phyloP scores from a whole-genome alignment of 2,888 invertebrate species.

The Timema cristinae region DNA sequence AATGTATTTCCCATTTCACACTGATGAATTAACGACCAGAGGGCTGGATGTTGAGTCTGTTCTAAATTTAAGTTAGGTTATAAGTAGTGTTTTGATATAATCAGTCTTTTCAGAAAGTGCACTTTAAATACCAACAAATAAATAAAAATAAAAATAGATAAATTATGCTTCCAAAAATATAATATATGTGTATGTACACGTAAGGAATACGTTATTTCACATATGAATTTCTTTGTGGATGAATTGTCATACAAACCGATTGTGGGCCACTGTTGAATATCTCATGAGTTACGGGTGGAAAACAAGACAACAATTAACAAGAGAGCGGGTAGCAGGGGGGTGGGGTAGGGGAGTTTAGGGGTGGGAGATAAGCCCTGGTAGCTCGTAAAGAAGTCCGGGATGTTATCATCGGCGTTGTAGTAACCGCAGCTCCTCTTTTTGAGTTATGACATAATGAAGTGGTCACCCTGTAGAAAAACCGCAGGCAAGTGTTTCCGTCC shows the following conservation, averaged over 20 bases:
- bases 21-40: too few species aligned
- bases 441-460: constrained; percentile 23
- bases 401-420: constrained; percentile 17
- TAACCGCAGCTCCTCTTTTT: not conserved
- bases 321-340: not conserved
- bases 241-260: not conserved
- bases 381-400: constrained; percentile 20
- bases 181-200: too few species aligned
- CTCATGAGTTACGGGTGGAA: constrained; percentile 6
- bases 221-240: too few species aligned
- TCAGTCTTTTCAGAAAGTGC: too few species aligned
- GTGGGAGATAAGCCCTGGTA: not conserved
- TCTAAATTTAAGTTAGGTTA: too few species aligned
- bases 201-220: too few species aligned
- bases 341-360: not conserved
- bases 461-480: constrained; percentile 5
- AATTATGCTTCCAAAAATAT: too few species aligned
- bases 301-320: constrained; percentile 19
- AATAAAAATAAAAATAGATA: too few species aligned
- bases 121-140: too few species aligned
- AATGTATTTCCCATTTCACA: too few species aligned
- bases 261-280: constrained; percentile 13
- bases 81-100: too few species aligned
- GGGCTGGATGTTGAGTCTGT: too few species aligned
- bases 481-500: not conserved